Percentiles rank a stretch among this genome's conserved stretches.
phyloP scores from a whole-genome alignment of 2,888 invertebrate genomes.

The Myopa tessellatipennis region DNA sequence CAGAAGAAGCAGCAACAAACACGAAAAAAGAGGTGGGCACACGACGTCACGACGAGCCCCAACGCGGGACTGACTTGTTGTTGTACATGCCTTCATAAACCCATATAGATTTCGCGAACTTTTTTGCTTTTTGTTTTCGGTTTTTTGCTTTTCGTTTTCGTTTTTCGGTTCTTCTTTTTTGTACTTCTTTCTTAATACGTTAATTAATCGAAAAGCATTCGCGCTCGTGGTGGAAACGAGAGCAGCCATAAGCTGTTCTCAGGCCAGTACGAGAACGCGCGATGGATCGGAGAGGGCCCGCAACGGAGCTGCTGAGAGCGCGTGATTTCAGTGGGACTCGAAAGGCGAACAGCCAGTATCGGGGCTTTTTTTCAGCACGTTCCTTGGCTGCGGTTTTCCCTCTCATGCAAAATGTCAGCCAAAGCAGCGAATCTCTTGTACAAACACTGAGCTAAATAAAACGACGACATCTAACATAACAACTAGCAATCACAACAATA shows the following conservation, averaged over 20 bases:
- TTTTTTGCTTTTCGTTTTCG: constrained; percentile 53
- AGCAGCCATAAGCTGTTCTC: neutral
- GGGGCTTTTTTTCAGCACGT: neutral
- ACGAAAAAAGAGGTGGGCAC: constrained; percentile 36
- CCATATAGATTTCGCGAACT: constrained; percentile 46
- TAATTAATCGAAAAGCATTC: constrained; percentile 30
- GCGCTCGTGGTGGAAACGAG: constrained; percentile 11
- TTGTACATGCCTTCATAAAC: constrained; percentile 20
- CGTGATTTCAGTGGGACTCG: constrained; percentile 30
- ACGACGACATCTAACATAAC: constrained; percentile 17
- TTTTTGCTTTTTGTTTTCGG: constrained; percentile 54
- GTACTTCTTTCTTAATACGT: neutral
- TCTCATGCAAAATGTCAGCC: constrained; percentile 21
- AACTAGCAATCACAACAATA: constrained; percentile 27
- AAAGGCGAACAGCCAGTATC: constrained; percentile 25
- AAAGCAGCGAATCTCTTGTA: constrained; percentile 28
- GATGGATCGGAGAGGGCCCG: neutral
- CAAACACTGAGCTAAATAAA: constrained; percentile 19
- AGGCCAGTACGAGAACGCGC: neutral
- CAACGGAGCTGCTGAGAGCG: constrained; percentile 19
- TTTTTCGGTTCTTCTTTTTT: constrained; percentile 18
- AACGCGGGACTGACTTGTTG: constrained; percentile 19
- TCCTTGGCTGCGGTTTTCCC: constrained; percentile 15
- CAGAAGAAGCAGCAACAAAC: constrained; percentile 14
- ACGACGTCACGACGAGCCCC: constrained; percentile 17